A percentile compares a stretch with the other conserved stretches of the same genome.
phyloP scores from a whole-genome alignment of 2,888 invertebrate species.

The Malthinus flaveolus region DNA sequence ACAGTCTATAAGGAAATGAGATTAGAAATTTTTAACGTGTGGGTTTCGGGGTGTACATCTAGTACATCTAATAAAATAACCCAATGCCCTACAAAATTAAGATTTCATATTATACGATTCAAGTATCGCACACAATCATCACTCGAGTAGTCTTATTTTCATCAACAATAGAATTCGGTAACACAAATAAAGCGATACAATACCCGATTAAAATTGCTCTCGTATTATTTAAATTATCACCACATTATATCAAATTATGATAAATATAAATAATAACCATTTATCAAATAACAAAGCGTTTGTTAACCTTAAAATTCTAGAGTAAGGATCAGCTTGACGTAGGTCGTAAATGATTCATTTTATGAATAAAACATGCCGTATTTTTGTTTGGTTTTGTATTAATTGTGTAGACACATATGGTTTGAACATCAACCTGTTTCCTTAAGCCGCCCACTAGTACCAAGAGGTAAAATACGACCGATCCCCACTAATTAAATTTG shows the following conservation, averaged over 20 bases:
- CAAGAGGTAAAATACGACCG: constrained; percentile 26
- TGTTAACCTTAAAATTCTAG: constrained; percentile 26
- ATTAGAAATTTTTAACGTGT: no score
- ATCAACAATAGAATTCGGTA: not conserved
- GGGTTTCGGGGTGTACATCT: no score
- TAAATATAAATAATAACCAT: constrained; percentile 20
- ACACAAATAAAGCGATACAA: constrained; percentile 13
- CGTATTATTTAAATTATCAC: constrained; percentile 12
- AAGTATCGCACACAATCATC: no score
- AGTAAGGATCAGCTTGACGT: constrained; percentile 31
- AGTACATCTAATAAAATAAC: no score
- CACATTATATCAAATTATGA: constrained; percentile 16
- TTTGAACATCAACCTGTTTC: constrained; percentile 32
- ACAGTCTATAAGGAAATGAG: no score
- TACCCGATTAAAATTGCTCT: constrained; percentile 10
- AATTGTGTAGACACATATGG: constrained; percentile 32
- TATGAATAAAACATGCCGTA: constrained; percentile 31
- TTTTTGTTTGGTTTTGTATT: constrained; percentile 31
- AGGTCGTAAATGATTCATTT: constrained; percentile 33
- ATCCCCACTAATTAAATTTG: constrained; percentile 30
- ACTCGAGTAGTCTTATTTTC: no score
- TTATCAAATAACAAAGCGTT: constrained; percentile 28
- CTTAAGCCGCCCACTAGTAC: constrained; percentile 24
- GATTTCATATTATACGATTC: no score
- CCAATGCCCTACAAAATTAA: no score